A percentile compares a stretch with the other conserved stretches of the same genome.
These are phyloP conservation scores for Drosophila infuscata DNA, from an alignment of 2,888 invertebrate species.

Conservation along the genomic window DNA sequence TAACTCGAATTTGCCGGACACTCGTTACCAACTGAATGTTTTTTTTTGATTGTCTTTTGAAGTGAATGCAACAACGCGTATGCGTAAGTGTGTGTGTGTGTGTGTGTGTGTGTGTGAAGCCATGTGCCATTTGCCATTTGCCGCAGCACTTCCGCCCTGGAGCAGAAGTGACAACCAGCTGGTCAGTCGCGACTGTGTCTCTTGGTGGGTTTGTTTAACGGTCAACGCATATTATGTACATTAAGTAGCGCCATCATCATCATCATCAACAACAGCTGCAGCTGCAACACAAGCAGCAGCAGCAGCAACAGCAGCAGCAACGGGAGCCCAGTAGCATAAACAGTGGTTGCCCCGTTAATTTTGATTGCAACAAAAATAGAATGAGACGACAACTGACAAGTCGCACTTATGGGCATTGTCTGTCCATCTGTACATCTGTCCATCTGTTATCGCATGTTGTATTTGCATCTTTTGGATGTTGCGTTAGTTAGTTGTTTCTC, in stretches of 20 bases:
- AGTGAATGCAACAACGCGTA: constrained; percentile 28
- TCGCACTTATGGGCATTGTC: constrained; percentile 26
- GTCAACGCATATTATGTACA: constrained; percentile 50
- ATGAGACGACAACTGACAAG: constrained; percentile 18
- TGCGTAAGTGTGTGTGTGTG: neutral
- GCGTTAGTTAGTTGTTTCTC: constrained; percentile 51
- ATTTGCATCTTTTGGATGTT: constrained; percentile 56
- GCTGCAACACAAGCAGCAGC: constrained; percentile 1
- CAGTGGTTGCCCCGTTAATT: constrained; percentile 50
- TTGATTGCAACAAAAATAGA: constrained; percentile 27
- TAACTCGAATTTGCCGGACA: neutral
- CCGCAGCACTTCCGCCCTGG: constrained; percentile 54
- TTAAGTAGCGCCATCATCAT: constrained; percentile 61
- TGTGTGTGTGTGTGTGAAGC: constrained; percentile 13
- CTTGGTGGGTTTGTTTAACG: constrained; percentile 49
- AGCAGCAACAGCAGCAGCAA: constrained; percentile 21
- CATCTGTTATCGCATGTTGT: constrained; percentile 13
- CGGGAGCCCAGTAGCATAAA: constrained; percentile 62
- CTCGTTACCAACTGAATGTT: constrained; percentile 15
- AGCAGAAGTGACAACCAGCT: constrained; percentile 45
- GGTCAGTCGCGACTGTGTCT: constrained; percentile 35
- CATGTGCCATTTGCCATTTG: constrained; percentile 49
- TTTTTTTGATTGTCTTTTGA: constrained; percentile 15
- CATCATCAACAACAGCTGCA: constrained; percentile 21
- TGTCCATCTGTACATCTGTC: constrained; percentile 2